Base-by-base conservation (phyloP, 2,888 invertebrate genomes). In the Pyrochroa serraticornis region DNA sequence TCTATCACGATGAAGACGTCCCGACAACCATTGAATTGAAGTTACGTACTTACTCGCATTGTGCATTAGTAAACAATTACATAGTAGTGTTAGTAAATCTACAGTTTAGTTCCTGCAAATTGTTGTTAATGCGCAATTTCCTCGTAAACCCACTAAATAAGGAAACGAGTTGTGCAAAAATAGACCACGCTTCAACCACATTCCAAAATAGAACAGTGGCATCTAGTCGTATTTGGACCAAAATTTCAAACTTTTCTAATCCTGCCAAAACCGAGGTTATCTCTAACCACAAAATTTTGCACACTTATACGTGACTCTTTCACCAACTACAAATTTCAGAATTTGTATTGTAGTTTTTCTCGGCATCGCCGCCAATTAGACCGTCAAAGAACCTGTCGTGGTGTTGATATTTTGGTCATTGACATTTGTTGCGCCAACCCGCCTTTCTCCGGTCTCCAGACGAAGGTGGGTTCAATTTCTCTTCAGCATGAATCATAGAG, bases 331-430 rank as follows among this genome's bases (percentile, higher is more conserved):
- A n/a, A n/a, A n/a, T n/a, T n/a, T n/a, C n/a, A n/a, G n/a, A n/a
- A n/a, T n/a, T n/a, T n/a, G n/a, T n/a, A n/a, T n/a, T 22, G 22
- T 22, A 22, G 22, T 22, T 5, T 22, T 22, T 5, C 5, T 22
- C 22, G 22, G 31, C 12, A 9, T 32, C 10, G 22, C 10, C 10
- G 32, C 22, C 33, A 31, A 12, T n/a, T n/a, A 43, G 9, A 41
- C 14, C n/a, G 41, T 14, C 41, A 7, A 32, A 5, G 22, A 22
- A 22, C 22, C 3, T 22, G 22, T 22, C 22, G 2, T 49, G 14
- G 14, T 58, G 46, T 53, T 53, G 45, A 53, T 46, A 53, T 53
- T 58, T 58, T 58, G 57, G 52, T 58, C 57, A 36, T 58, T 58
- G 57, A 46, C 51, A 51, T 51, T 49, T 49, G 35, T 7, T 14